Evolutionary conservation across 2,797 vertebrate species (phyloP).

Genomic region (Oreonectes daqikongensis): DNA sequence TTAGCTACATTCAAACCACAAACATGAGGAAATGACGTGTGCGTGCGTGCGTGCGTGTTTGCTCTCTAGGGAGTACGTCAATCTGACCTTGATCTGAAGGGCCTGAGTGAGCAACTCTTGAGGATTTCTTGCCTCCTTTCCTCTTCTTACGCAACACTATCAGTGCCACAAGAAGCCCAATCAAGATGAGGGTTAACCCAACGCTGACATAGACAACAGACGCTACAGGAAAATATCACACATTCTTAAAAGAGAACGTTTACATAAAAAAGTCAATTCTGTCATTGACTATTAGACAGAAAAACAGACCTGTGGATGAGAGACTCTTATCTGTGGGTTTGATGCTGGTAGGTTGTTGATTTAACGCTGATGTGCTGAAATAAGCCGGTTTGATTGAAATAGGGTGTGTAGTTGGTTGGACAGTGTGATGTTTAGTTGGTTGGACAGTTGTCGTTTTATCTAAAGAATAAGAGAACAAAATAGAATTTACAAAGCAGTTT

Average conservation of each 20-base stretch:
- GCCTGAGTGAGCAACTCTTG: neutral
- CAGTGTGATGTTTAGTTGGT: too few species aligned
- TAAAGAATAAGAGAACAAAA: too few species aligned
- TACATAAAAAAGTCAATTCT: neutral
- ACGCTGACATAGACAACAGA: neutral
- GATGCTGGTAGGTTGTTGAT: neutral
- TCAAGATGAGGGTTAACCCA: neutral
- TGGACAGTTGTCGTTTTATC: too few species aligned
- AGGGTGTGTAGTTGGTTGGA: too few species aligned
- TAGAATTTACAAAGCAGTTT: too few species aligned
- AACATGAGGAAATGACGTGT: neutral
- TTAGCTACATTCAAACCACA: neutral
- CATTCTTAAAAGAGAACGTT: neutral
- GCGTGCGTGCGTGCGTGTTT: neutral
- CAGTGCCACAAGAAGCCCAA: neutral
- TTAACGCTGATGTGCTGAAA: neutral
- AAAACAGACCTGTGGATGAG: neutral
- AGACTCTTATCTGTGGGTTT: neutral
- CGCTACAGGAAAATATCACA: neutral
- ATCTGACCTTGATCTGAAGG: neutral
- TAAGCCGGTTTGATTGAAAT: too few species aligned
- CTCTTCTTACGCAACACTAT: neutral
- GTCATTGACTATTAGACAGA: neutral
- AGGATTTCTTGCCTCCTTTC: neutral
- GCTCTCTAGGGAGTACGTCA: neutral